Conservation (phyloP, 2,888 invertebrate genomes). For the Idaea straminata region DNA sequence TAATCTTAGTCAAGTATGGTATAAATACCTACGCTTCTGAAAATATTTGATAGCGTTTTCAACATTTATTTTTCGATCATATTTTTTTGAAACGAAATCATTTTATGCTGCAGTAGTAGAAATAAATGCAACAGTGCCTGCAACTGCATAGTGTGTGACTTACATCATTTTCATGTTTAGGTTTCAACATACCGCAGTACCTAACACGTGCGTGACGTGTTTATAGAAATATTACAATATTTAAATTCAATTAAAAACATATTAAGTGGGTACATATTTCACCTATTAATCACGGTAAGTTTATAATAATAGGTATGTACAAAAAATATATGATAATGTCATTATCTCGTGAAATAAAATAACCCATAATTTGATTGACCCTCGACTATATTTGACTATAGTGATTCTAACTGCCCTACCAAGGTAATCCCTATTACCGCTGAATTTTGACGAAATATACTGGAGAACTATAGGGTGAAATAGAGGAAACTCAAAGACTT, state of each 20-base stretch:
- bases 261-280: not conserved
- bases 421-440: not conserved
- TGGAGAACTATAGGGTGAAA: too few relatives aligned
- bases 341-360: not conserved
- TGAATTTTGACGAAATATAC: too few relatives aligned
- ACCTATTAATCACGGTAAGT: not conserved
- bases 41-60: too few relatives aligned
- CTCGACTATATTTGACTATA: not conserved
- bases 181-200: not conserved
- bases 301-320: not conserved
- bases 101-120: too few relatives aligned
- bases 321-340: not conserved
- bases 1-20: too few relatives aligned
- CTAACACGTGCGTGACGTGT: not conserved
- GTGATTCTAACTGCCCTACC: not conserved
- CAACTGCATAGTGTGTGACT: too few relatives aligned
- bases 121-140: too few relatives aligned
- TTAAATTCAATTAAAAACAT: too few relatives aligned
- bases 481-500: too few relatives aligned
- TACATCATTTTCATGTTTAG: not conserved
- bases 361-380: not conserved
- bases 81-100: too few relatives aligned
- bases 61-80: too few relatives aligned
- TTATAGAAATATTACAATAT: not conserved
- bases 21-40: too few relatives aligned